phyloP scores from a whole-genome alignment of 1,140 invertebrate species.

The Drosophila subpulchrella region DNA sequence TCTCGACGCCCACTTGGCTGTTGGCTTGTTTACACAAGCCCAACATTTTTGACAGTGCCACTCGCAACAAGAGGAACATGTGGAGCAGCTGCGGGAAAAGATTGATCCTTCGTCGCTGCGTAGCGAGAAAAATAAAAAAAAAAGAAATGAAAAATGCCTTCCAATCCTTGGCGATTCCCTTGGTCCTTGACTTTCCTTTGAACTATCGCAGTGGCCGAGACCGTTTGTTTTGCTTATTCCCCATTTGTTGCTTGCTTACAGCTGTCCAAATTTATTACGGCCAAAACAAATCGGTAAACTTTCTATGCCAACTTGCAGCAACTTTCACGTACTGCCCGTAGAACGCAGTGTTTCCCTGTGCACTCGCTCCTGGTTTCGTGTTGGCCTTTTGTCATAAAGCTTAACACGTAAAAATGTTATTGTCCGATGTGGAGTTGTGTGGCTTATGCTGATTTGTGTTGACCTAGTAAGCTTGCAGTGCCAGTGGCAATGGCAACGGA shows the following conservation, averaged over 20 bases:
- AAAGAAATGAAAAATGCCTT: slow-evolving; percentile 4
- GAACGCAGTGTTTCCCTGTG: slow-evolving; percentile 26
- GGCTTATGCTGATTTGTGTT: slow-evolving; percentile 80
- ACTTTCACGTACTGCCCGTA: slow-evolving; percentile 40
- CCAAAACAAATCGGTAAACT: slow-evolving; percentile 56
- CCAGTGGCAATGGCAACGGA: slow-evolving; percentile 21
- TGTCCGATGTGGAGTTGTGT: slow-evolving; percentile 77
- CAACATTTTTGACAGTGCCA: slow-evolving; percentile 69
- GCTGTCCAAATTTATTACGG: slow-evolving; percentile 76
- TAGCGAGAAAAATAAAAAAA: slow-evolving; percentile 7
- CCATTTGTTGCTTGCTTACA: slow-evolving; percentile 76
- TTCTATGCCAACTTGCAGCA: slow-evolving; percentile 55
- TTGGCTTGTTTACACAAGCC: slow-evolving; percentile 36
- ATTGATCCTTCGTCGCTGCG: slow-evolving; percentile 60
- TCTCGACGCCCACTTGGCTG: slow-evolving; percentile 36
- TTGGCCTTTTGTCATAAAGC: slow-evolving; percentile 79
- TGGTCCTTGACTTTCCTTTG: slow-evolving; percentile 56
- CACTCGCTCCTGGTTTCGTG: slow-evolving; percentile 22
- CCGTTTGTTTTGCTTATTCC: slow-evolving; percentile 75
- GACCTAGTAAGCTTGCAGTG: slow-evolving; percentile 59
- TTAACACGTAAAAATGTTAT: slow-evolving; percentile 83
- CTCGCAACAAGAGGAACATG: slow-evolving; percentile 35
- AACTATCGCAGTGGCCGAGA: slow-evolving; percentile 61
- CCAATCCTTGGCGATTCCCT: slow-evolving; percentile 43
- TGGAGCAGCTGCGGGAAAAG: slow-evolving; percentile 64